phyloP scores from a whole-genome alignment of 2,888 invertebrate species.

The Gastracanthus pulcherrimus region DNA sequence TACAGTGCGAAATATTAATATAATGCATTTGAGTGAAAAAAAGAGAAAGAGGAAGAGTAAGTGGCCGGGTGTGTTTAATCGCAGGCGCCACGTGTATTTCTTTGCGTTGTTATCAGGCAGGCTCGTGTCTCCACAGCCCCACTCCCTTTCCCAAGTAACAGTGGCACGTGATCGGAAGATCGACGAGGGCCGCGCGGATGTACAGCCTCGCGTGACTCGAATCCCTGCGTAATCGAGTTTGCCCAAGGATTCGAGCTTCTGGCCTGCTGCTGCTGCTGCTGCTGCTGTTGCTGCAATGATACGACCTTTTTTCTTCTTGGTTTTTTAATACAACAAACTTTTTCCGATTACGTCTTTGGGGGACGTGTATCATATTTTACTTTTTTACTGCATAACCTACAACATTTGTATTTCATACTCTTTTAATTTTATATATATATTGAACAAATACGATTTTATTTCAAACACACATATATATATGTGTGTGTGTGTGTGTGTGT shows the following conservation, averaged over 20 bases:
- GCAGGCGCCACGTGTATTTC: background rate
- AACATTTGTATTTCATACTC: no score
- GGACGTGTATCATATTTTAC: no score
- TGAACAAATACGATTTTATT: no score
- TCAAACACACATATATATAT: no score
- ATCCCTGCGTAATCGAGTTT: conserved; percentile 11
- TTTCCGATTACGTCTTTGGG: background rate
- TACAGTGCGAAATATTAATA: no score
- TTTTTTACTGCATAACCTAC: no score
- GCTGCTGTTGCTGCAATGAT: background rate
- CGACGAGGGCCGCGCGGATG: conserved; percentile 23
- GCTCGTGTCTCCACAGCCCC: background rate
- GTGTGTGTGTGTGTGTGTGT: no score
- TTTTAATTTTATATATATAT: no score
- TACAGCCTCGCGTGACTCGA: conserved; percentile 45
- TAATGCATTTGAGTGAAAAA: no score
- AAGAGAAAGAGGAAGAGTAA: background rate
- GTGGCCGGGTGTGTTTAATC: background rate
- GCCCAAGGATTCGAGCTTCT: background rate
- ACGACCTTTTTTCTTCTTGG: background rate
- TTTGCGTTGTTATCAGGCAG: background rate
- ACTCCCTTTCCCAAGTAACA: background rate
- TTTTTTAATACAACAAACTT: background rate
- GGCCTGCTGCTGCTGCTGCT: background rate
- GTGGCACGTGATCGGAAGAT: conserved; percentile 41